Evolutionary conservation across 2,888 invertebrate genomes (phyloP), one percentile per base, ranked within the genome.

Genomic region (Helobdella robusta): DNA sequence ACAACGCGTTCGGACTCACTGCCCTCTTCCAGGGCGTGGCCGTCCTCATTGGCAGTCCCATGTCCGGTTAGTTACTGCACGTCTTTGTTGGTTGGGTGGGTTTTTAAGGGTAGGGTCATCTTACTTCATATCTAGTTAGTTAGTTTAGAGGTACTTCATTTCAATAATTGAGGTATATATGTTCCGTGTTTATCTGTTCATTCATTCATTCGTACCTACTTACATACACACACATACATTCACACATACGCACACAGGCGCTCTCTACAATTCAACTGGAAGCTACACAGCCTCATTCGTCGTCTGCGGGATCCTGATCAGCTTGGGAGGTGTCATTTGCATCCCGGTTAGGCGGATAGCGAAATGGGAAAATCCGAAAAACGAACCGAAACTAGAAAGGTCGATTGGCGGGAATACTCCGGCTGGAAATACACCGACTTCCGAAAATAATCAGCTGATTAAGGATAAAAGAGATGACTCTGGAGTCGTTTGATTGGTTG

Each of bases 1-100:
- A 81, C 46, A 81, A 80, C 66, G 80, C 82, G 2, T 82, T 82
- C 69, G 83, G 83, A 11, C 75, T 83, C 44, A 75, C 82, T 3
- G 73, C 82, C 18, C 76, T 83, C 25, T 83, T 82, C 72, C 78
- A 71, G 59, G 71, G 71, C 28, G 44, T 70, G 1, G 71, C 71
- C 18, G 68, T 67, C 25, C 44, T 71, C 48, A 59, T 70, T 28
- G 71, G 71, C 11, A 67, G 70, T 8, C 71, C 71, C 2, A 59
- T 71, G 2, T 66, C 69, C 35, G 71, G 71, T 70, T 48, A 18
- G 68, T n/a, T n/a, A n/a, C n/a, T n/a, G n/a, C n/a, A n/a, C n/a
- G n/a, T n/a, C n/a, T n/a, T n/a, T 40, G 40, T 11, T 40, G 18
- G 40, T 40, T 40, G 11, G 18, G 40, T 11, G 40, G 40, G 40